Percentiles rank a stretch among this genome's conserved stretches.
These are phyloP conservation scores for Erebia ligea DNA, from an alignment of 2,888 invertebrate species.

Conservation along the genomic window DNA sequence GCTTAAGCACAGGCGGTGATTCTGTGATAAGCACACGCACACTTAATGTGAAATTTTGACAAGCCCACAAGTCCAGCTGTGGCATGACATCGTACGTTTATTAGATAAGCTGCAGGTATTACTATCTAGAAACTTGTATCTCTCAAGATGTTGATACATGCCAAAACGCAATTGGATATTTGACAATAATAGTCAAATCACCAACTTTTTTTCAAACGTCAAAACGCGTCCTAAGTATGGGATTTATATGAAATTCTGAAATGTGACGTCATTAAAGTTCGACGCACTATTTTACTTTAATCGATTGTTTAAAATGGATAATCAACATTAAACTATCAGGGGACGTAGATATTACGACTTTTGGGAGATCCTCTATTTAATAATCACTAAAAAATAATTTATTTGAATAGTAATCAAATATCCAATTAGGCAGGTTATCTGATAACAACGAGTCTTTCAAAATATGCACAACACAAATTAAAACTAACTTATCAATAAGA, in stretches of 20 bases:
- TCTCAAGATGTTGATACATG: conserved; percentile 1
- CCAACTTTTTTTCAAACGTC: too few relatives aligned
- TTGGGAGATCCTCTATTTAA: too few relatives aligned
- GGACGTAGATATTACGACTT: too few relatives aligned
- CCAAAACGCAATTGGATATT: neutral
- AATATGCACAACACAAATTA: conserved; percentile 41
- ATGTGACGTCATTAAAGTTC: too few relatives aligned
- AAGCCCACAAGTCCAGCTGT: conserved; percentile 7
- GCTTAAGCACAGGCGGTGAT: neutral
- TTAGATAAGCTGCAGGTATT: neutral
- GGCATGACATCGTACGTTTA: neutral
- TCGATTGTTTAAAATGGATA: too few relatives aligned
- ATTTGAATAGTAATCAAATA: too few relatives aligned
- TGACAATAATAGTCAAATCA: too few relatives aligned
- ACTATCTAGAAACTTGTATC: neutral
- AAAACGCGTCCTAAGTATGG: too few relatives aligned
- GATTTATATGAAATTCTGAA: too few relatives aligned
- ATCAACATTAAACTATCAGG: too few relatives aligned
- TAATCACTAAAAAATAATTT: too few relatives aligned
- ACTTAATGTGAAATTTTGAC: neutral
- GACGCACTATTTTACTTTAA: too few relatives aligned
- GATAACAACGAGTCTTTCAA: conserved; percentile 33
- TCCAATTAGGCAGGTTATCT: neutral
- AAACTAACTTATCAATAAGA: conserved; percentile 21
- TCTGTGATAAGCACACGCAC: neutral